A percentile compares a stretch with the other conserved stretches of the same genome.
phyloP scores from a whole-genome alignment of 2,797 vertebrate genomes.

The Sandelia bainsii region DNA sequence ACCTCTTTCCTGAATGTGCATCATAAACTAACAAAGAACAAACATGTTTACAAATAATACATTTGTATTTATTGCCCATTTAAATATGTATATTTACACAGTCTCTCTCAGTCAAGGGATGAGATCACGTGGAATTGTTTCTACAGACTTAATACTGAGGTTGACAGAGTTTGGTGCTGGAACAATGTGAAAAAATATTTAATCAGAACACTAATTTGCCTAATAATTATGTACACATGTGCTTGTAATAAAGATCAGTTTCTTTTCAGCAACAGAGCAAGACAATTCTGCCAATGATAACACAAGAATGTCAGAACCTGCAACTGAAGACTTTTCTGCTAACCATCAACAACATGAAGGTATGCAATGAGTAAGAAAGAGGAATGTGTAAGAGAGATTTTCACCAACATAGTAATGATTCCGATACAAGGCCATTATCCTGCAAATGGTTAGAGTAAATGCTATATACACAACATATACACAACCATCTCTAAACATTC shows the following conservation, averaged over 20 bases:
- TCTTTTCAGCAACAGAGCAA: constrained; percentile 52
- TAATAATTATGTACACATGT: neutral
- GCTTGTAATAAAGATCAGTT: constrained; percentile 12
- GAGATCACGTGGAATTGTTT: no score
- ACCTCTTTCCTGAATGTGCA: no score
- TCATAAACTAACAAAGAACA: no score
- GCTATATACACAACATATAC: neutral
- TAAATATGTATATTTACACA: no score
- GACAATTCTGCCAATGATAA: constrained; percentile 58
- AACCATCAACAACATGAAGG: constrained; percentile 46
- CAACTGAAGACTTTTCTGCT: constrained; percentile 42
- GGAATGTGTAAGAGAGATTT: neutral
- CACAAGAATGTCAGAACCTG: constrained; percentile 50
- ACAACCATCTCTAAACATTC: neutral
- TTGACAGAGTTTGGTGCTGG: no score
- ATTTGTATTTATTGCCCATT: no score
- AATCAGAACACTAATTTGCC: no score
- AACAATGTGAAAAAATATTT: no score
- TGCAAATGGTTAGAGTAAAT: neutral
- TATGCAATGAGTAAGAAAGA: constrained; percentile 8
- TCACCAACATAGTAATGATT: neutral
- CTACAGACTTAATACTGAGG: no score
- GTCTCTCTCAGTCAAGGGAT: no score
- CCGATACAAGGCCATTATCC: neutral
- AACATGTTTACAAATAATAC: no score